Conservation (phyloP, 2,888 invertebrate genomes). For the Cotesia congregata region DNA sequence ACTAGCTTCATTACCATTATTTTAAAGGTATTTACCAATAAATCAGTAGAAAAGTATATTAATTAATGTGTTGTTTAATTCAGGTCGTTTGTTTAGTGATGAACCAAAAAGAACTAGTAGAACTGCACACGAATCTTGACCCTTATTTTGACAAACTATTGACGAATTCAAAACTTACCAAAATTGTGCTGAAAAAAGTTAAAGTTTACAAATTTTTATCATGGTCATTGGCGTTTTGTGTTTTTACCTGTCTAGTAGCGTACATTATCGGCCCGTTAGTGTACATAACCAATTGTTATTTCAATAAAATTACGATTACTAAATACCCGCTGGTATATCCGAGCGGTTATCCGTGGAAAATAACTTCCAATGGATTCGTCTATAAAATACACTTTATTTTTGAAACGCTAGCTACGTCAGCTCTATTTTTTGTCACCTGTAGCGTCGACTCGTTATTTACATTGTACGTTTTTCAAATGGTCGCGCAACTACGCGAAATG, state of each 20-base stretch:
- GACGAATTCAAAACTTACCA: not conserved
- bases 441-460: constrained; percentile 55
- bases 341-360: constrained; percentile 48
- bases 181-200: not conserved
- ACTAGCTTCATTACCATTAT: not conserved
- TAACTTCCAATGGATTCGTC: constrained; percentile 35
- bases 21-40: not conserved
- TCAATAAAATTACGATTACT: not conserved
- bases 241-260: not conserved
- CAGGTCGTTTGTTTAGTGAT: constrained; percentile 7
- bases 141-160: not conserved
- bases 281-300: not conserved
- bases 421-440: constrained; percentile 39
- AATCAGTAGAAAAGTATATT: too few species aligned
- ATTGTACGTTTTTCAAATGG: constrained; percentile 53
- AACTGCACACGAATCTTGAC: constrained; percentile 19
- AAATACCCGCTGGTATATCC: constrained; percentile 44
- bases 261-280: not conserved
- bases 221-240: not conserved
- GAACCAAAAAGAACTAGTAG: not conserved
- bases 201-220: not conserved
- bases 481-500: constrained; percentile 50
- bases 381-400: constrained; percentile 48
- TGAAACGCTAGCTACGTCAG: constrained; percentile 36
- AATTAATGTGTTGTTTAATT: not conserved